These are phyloP conservation scores for Coregonus suidteri DNA, from an alignment of 2,797 vertebrate genomes.

Conservation along the genomic window DNA sequence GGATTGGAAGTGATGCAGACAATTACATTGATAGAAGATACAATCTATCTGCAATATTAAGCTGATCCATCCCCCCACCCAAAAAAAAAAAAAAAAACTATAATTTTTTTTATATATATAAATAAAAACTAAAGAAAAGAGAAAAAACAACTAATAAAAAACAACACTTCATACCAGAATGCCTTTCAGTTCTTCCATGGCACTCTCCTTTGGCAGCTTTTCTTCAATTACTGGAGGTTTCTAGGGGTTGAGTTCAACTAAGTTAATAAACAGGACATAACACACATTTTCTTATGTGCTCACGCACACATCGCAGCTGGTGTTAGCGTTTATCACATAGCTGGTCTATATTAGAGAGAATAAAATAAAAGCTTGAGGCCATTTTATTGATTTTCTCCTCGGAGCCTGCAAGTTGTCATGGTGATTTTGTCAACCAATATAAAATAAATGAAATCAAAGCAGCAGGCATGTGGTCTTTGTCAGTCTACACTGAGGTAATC, in stretches of 20 bases:
- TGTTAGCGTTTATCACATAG: neutral
- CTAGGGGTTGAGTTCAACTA: conserved; percentile 35
- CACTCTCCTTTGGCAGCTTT: conserved; percentile 75
- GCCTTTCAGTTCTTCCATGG: conserved; percentile 84
- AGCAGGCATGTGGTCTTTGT: neutral
- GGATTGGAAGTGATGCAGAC: no score
- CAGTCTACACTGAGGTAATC: neutral
- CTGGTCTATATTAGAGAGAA: conserved; percentile 17
- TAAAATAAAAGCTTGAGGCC: conserved; percentile 10
- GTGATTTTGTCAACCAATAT: conserved; percentile 34
- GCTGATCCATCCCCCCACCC: no score
- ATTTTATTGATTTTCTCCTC: conserved; percentile 39
- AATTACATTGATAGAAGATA: no score
- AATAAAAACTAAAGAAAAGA: no score
- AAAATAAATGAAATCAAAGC: conserved; percentile 26
- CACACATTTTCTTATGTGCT: neutral
- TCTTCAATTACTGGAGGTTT: conserved; percentile 66
- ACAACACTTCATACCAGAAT: conserved; percentile 71
- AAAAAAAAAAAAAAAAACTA: no score
- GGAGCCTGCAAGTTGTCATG: conserved; percentile 30
- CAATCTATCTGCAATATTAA: no score
- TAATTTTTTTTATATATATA: no score
- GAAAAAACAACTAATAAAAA: no score
- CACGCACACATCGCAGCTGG: neutral
- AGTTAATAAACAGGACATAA: neutral